phyloP scores from a whole-genome alignment of 2,797 vertebrate genomes.

The Platalea minor region DNA sequence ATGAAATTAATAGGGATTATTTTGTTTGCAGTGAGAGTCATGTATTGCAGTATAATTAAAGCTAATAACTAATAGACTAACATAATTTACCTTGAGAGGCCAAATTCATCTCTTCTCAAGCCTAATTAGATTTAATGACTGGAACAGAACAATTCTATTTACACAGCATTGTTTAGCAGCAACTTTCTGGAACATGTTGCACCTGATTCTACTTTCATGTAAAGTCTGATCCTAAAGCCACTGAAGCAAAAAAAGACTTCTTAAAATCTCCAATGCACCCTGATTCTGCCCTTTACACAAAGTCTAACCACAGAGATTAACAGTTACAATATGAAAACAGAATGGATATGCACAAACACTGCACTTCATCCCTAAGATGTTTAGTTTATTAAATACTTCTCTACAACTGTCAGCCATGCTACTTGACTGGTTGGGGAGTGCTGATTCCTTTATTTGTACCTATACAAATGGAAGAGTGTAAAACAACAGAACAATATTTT shows the following conservation, averaged over 20 bases:
- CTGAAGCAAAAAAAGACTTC: background rate
- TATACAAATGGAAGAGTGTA: background rate
- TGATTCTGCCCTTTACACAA: background rate
- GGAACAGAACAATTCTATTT: constrained; percentile 39
- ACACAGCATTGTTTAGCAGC: background rate
- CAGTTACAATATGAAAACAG: background rate
- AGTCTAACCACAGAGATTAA: background rate
- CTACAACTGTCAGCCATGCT: background rate
- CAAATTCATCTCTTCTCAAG: constrained; percentile 19
- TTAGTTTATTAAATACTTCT: background rate
- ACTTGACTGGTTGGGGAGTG: background rate
- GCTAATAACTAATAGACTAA: background rate
- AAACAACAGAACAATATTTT: background rate
- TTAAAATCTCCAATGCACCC: background rate
- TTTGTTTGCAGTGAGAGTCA: background rate
- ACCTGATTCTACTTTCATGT: background rate
- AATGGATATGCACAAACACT: background rate
- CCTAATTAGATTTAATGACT: constrained; percentile 42
- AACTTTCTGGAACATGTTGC: constrained; percentile 15
- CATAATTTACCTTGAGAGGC: background rate
- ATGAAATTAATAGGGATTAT: background rate
- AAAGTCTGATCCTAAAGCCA: background rate
- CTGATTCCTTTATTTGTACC: background rate
- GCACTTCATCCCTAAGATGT: background rate
- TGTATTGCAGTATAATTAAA: background rate